Conservation (phyloP, 2,797 vertebrate species). For the Phataginus tetradactyla region DNA sequence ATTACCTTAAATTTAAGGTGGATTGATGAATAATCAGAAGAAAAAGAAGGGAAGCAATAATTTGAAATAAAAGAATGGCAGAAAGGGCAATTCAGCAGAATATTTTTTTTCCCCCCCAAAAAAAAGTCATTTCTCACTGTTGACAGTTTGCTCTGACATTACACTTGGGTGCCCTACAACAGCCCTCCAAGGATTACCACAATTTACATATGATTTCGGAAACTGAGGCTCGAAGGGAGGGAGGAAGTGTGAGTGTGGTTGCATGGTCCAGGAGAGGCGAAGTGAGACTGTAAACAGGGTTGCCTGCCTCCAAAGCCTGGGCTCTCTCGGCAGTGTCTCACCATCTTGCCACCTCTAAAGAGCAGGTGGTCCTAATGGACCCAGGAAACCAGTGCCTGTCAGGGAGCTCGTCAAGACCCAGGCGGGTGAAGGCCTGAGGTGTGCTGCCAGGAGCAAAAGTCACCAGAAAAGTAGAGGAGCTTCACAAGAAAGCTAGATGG, state of each 20-base stretch:
- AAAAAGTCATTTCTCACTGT: neutral
- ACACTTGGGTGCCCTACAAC: too few relatives aligned
- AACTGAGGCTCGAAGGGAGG: neutral
- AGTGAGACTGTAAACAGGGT: neutral
- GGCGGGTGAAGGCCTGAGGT: neutral
- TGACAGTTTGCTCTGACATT: neutral
- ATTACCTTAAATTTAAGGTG: neutral
- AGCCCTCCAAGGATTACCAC: too few relatives aligned
- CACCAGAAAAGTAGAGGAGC: neutral
- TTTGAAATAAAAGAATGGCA: neutral
- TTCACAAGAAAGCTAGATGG: neutral
- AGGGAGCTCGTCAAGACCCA: neutral
- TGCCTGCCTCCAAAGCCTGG: too few relatives aligned
- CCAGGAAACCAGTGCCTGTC: neutral
- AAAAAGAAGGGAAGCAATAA: neutral
- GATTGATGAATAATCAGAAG: neutral
- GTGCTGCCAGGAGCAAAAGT: neutral
- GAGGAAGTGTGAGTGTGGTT: neutral
- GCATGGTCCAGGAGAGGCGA: accelerated
- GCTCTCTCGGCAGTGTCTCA: neutral
- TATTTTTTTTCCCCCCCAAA: neutral
- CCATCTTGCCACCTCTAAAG: neutral
- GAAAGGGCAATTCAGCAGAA: neutral
- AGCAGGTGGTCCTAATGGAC: neutral
- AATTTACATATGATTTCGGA: neutral